phyloP scores from a whole-genome alignment of 2,113 vertebrate species.

The Columba janthina region DNA sequence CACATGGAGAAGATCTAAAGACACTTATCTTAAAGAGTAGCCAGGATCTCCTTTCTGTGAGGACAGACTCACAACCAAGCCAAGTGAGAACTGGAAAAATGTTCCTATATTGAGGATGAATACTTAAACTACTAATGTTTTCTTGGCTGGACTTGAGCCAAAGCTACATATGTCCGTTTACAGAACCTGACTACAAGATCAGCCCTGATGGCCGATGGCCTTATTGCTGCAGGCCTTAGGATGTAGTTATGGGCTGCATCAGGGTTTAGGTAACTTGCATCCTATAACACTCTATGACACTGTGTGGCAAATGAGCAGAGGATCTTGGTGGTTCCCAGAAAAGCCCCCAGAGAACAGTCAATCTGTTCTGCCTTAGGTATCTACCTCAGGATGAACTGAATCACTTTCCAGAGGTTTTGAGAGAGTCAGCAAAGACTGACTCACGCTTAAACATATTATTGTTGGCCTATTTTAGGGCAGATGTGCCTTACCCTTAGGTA shows the following conservation, averaged over 20 bases:
- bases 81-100: background rate
- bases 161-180: background rate
- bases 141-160: background rate
- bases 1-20: background rate
- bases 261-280: background rate
- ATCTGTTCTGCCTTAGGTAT: background rate
- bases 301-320: background rate
- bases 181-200: background rate
- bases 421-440: background rate
- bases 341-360: background rate
- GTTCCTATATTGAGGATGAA: background rate
- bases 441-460: background rate
- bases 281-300: background rate
- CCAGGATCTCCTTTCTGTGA: background rate
- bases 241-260: background rate
- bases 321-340: background rate
- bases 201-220: background rate
- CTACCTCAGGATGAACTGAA: background rate
- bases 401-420: background rate
- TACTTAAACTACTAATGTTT: background rate
- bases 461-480: background rate
- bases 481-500: no score
- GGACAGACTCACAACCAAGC: background rate
- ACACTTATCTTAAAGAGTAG: background rate
- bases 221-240: background rate